Evolutionary conservation across 2,888 invertebrate species (phyloP).

Genomic region (Lottia scabra): DNA sequence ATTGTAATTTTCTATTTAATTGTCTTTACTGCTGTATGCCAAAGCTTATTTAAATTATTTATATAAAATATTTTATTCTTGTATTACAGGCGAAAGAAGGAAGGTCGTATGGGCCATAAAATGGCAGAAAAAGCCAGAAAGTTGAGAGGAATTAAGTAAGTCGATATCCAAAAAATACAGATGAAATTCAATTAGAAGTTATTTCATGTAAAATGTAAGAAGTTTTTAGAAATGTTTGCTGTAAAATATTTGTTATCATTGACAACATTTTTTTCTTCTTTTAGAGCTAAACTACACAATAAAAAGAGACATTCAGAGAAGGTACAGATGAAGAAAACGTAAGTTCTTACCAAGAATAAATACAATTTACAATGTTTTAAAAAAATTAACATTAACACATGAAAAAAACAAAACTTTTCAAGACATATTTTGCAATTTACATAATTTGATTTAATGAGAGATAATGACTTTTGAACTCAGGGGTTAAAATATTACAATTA

Average conservation of each 20-base stretch:
- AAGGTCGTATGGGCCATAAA: constrained; percentile 94
- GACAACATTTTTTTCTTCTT: constrained; percentile 28
- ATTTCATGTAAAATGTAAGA: background rate
- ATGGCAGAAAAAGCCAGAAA: constrained; percentile 90
- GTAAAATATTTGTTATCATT: background rate
- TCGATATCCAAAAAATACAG: background rate
- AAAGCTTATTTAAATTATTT: background rate
- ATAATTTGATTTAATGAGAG: background rate
- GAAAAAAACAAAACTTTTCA: background rate
- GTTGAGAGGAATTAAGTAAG: constrained; percentile 87
- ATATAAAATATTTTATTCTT: background rate
- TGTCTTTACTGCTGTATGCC: background rate
- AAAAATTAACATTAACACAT: background rate
- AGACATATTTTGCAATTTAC: background rate
- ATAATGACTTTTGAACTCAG: no score
- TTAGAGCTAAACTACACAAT: constrained; percentile 91
- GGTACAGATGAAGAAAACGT: constrained; percentile 98
- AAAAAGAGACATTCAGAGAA: constrained; percentile 97
- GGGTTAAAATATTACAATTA: no score
- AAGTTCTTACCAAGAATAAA: constrained; percentile 25
- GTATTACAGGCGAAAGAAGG: constrained; percentile 80
- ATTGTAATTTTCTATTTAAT: background rate
- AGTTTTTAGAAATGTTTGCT: background rate
- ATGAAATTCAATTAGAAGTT: background rate
- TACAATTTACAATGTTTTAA: no score